These are phyloP conservation scores for Alethe diademata DNA, from an alignment of 2,113 vertebrate species.

Conservation along the genomic window DNA sequence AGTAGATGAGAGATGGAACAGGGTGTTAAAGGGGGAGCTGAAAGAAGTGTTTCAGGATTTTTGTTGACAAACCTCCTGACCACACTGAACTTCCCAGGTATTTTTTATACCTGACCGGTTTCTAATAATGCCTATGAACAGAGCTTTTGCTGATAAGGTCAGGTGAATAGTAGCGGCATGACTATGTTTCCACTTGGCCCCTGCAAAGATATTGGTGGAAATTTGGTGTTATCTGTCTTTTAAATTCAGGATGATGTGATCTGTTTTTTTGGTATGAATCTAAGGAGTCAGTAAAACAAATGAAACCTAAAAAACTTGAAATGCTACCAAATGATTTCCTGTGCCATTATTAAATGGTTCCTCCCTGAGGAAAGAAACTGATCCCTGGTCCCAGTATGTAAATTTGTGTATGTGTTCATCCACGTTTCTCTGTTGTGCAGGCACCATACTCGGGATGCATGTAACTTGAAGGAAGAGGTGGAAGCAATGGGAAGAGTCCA, in stretches of 20 bases:
- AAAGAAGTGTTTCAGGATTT: neutral
- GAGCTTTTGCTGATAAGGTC: neutral
- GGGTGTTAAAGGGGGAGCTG: neutral
- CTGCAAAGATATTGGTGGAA: neutral
- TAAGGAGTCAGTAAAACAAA: neutral
- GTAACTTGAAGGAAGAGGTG: neutral
- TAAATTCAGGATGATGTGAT: neutral
- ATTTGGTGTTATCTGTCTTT: neutral
- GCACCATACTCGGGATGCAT: rapidly evolving
- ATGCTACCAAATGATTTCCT: neutral
- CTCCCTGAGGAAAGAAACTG: neutral
- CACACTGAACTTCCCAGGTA: neutral
- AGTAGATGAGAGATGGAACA: neutral
- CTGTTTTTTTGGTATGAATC: neutral
- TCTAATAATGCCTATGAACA: neutral
- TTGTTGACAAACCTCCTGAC: neutral
- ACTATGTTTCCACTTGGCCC: neutral
- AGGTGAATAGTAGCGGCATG: neutral
- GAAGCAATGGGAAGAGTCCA: neutral
- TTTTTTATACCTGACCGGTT: neutral
- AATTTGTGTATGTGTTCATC: neutral
- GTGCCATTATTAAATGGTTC: neutral
- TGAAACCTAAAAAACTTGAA: neutral
- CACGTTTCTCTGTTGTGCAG: neutral
- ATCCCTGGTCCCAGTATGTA: neutral